Percentiles rank a stretch among this genome's conserved stretches.
These are phyloP conservation scores for Melanerpes formicivorus DNA, from an alignment of 2,113 vertebrate genomes.

Conservation along the genomic window DNA sequence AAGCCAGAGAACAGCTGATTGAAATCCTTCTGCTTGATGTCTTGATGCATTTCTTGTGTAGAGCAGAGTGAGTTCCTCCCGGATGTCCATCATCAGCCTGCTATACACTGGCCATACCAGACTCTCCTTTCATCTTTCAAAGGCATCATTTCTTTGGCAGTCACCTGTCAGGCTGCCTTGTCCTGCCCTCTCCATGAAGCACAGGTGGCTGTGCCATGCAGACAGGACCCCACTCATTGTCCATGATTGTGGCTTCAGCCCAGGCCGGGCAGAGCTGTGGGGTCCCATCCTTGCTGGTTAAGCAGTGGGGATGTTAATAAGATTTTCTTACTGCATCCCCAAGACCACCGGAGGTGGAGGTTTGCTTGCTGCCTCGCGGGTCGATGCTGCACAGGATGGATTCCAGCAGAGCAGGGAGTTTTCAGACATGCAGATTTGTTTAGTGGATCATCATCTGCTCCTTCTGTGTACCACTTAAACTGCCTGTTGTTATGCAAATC, in stretches of 20 bases:
- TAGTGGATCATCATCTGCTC: conserved; percentile 27
- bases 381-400: not conserved
- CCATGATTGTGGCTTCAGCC: fast-evolving
- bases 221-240: not conserved
- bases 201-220: fast-evolving
- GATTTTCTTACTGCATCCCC: not conserved
- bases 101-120: not conserved
- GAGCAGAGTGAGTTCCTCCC: not conserved
- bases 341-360: not conserved
- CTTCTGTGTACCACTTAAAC: conserved; percentile 41
- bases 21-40: not conserved
- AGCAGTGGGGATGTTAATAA: not conserved
- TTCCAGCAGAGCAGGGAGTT: not conserved
- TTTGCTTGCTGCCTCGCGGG: not conserved
- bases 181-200: not conserved
- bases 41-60: not conserved
- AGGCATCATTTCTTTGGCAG: not conserved
- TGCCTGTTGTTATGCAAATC: conserved; percentile 66
- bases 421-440: conserved; percentile 45
- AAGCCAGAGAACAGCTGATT: not conserved
- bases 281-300: not conserved
- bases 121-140: not conserved
- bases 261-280: not conserved
- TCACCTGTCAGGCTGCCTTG: not conserved
- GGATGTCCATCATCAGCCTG: not conserved